phyloP scores from a whole-genome alignment of 2,888 invertebrate genomes.

The Loripinus fragilis region DNA sequence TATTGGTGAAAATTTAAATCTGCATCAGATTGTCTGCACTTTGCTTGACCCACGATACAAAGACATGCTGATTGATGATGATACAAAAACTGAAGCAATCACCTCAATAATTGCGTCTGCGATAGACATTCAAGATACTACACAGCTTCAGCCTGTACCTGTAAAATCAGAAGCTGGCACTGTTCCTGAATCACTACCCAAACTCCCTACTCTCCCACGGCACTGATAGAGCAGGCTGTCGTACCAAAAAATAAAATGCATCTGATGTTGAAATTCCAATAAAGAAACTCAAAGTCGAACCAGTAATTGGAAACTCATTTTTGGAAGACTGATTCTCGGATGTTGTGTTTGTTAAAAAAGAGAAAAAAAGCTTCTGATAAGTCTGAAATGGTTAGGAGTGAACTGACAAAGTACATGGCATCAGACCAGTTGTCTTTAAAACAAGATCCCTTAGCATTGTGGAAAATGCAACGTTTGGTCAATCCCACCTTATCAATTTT shows the following conservation, averaged over 20 bases:
- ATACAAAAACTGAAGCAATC: conserved; percentile 1
- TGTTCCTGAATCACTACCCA: background rate
- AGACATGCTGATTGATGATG: background rate
- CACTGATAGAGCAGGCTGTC: background rate
- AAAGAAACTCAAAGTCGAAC: background rate
- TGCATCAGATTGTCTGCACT: background rate
- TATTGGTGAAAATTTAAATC: background rate
- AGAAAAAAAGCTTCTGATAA: background rate
- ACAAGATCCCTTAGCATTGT: background rate
- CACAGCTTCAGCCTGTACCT: background rate
- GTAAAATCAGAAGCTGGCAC: background rate
- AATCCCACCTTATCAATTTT: background rate
- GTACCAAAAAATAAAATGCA: background rate
- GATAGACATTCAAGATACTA: background rate
- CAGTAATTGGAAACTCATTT: background rate
- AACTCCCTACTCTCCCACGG: background rate
- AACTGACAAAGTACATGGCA: background rate
- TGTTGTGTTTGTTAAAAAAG: background rate
- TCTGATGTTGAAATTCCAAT: background rate
- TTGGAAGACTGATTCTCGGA: conserved; percentile 3
- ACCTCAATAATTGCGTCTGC: background rate
- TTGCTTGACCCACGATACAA: background rate
- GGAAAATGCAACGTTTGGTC: conserved; percentile 1
- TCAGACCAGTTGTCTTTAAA: background rate
- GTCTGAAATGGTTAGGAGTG: background rate